A percentile compares a stretch with the other conserved stretches of the same genome.
These are phyloP conservation scores for Diorhabda elongata DNA, from an alignment of 1,140 invertebrate genomes.

Conservation along the genomic window DNA sequence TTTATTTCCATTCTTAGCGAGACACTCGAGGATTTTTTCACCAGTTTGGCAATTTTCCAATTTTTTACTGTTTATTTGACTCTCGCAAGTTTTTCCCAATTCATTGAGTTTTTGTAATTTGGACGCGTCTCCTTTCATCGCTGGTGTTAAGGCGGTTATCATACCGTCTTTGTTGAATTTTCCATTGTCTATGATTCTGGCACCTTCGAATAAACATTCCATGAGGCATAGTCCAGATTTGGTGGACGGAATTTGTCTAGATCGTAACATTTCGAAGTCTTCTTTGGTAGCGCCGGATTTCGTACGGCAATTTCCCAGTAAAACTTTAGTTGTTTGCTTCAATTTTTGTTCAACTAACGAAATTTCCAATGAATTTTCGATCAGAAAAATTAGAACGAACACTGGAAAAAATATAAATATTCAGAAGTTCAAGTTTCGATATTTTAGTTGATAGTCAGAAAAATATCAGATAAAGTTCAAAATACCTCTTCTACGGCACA, in stretches of 20 bases:
- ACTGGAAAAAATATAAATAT: not conserved
- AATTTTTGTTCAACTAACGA: not conserved
- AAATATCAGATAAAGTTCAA: no score
- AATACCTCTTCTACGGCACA: no score
- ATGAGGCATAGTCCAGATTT: slow-evolving; percentile 37
- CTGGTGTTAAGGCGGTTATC: slow-evolving; percentile 26
- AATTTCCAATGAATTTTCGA: not conserved
- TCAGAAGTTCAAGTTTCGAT: no score
- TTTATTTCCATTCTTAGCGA: slow-evolving; percentile 29
- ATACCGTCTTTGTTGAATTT: slow-evolving; percentile 34
- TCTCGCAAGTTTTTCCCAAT: slow-evolving; percentile 31
- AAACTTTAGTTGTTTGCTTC: not conserved
- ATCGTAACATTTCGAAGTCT: slow-evolving; percentile 30
- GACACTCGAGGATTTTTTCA: slow-evolving; percentile 33
- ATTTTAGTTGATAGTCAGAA: no score
- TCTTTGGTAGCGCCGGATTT: slow-evolving; percentile 28
- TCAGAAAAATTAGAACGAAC: not conserved
- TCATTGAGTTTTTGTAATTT: slow-evolving; percentile 30
- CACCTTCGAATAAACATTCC: slow-evolving; percentile 34
- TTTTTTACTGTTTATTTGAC: slow-evolving; percentile 25
- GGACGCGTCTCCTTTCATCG: slow-evolving; percentile 25
- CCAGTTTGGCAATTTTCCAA: slow-evolving; percentile 29
- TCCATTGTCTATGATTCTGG: slow-evolving; percentile 34
- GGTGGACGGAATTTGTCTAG: slow-evolving; percentile 31
- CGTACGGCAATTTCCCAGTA: slow-evolving; percentile 5